A percentile compares a stretch with the other conserved stretches of the same genome.
These are phyloP conservation scores for Helicolenus hilgendorfi DNA, from an alignment of 2,797 vertebrate genomes.

Conservation along the genomic window DNA sequence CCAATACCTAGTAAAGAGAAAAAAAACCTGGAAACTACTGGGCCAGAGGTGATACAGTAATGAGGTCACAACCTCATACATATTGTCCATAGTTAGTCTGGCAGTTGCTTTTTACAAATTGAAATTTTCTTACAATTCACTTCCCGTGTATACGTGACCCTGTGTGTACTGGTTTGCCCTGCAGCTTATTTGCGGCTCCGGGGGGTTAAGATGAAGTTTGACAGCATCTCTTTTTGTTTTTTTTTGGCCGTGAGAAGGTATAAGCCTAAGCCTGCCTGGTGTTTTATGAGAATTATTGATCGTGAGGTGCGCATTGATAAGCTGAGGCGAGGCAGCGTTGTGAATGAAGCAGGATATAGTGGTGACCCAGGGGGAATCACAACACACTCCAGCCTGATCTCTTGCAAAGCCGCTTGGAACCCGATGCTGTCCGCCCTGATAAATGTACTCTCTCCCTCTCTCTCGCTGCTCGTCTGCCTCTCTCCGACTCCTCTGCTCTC, in stretches of 20 bases:
- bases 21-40: constrained; percentile 24
- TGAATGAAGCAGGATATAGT: constrained; percentile 84
- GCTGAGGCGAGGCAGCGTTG: constrained; percentile 70
- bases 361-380: constrained; percentile 87
- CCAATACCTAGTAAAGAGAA: constrained; percentile 48
- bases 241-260: constrained; percentile 47
- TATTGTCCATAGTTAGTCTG: constrained; percentile 54
- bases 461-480: constrained; percentile 36
- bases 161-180: constrained; percentile 51
- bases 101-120: constrained; percentile 42
- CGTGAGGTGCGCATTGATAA: constrained; percentile 71
- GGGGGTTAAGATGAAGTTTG: constrained; percentile 71
- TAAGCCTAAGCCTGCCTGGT: constrained; percentile 70
- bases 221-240: constrained; percentile 44
- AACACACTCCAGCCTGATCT: constrained; percentile 83
- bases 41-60: constrained; percentile 60
- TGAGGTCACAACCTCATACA: constrained; percentile 78
- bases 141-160: constrained; percentile 36
- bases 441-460: constrained; percentile 74
- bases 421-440: constrained; percentile 77
- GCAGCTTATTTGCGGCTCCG: constrained; percentile 51
- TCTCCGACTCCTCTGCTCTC: constrained; percentile 52
- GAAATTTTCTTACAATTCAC: constrained; percentile 48
- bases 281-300: constrained; percentile 86
- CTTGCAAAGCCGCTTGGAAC: constrained; percentile 79